Evolutionary conservation across 2,113 vertebrate species (phyloP).

Genomic region (Clarias batrachus): DNA sequence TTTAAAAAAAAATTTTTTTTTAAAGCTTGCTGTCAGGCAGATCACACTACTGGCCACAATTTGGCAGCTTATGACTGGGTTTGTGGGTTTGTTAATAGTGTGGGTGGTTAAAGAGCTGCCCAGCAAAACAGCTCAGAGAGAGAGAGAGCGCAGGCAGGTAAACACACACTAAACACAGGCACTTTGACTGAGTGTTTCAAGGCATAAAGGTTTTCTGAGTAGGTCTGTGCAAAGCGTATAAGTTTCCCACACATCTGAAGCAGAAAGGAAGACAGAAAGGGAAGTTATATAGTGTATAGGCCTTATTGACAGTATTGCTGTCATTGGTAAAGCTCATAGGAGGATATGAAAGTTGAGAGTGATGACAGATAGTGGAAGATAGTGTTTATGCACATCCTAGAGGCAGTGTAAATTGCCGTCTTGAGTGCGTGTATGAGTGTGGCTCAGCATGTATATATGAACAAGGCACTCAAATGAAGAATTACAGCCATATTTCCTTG

Average conservation of each 20-base stretch:
- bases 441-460: slow-evolving; percentile 27
- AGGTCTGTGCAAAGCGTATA: slow-evolving; percentile 56
- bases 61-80: slow-evolving; percentile 41
- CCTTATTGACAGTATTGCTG: background rate
- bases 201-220: slow-evolving; percentile 51
- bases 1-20: no score
- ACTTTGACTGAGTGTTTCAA: slow-evolving; percentile 50
- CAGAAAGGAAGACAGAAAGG: slow-evolving; percentile 57
- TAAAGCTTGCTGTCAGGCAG: slow-evolving; percentile 43
- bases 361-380: slow-evolving; percentile 38
- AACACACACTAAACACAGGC: slow-evolving; percentile 48
- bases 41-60: slow-evolving; percentile 38
- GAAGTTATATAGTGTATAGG: slow-evolving; percentile 8
- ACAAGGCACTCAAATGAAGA: slow-evolving; percentile 1
- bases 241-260: slow-evolving; percentile 70
- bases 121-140: slow-evolving; percentile 64
- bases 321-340: slow-evolving; percentile 6
- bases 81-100: slow-evolving; percentile 50
- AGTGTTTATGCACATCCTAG: slow-evolving; percentile 25
- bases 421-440: slow-evolving; percentile 27
- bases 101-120: slow-evolving; percentile 57
- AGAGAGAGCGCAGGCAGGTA: slow-evolving; percentile 48
- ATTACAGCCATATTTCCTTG: slow-evolving; percentile 1
- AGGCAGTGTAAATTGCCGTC: slow-evolving; percentile 23
- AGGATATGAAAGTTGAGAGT: slow-evolving; percentile 16